A percentile compares a stretch with the other conserved stretches of the same genome.
These are phyloP conservation scores for Cyclopterus lumpus DNA, from an alignment of 2,797 vertebrate genomes.

Conservation along the genomic window DNA sequence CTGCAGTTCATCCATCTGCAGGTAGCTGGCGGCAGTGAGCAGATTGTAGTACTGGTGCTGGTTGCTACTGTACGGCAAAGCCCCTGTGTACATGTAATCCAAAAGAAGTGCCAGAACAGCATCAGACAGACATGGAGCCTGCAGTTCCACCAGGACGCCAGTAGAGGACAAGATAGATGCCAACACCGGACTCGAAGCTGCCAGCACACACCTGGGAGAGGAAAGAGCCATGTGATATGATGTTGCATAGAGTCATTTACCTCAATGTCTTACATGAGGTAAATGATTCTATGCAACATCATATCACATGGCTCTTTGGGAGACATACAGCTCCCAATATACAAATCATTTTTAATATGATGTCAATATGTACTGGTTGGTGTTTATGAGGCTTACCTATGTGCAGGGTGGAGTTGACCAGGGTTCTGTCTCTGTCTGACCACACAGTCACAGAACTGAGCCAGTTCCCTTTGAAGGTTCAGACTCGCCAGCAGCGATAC, in stretches of 20 bases:
- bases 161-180: slow-evolving; percentile 72
- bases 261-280: no score
- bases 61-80: slow-evolving; percentile 49
- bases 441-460: slow-evolving; percentile 81
- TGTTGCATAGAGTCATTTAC: not conserved
- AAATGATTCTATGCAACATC: no score
- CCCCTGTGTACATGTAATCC: slow-evolving; percentile 82
- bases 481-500: slow-evolving; percentile 64
- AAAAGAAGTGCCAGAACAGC: slow-evolving; percentile 70
- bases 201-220: slow-evolving; percentile 74
- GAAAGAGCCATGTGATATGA: not conserved
- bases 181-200: slow-evolving; percentile 82
- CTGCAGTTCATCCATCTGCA: slow-evolving; percentile 80
- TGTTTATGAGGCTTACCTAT: slow-evolving; percentile 65
- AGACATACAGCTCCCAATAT: not conserved
- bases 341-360: not conserved
- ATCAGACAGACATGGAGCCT: slow-evolving; percentile 70
- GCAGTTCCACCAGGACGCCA: slow-evolving; percentile 77
- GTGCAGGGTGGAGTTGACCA: slow-evolving; percentile 73
- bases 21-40: slow-evolving; percentile 72
- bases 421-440: slow-evolving; percentile 62
- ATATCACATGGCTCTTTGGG: no score
- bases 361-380: not conserved
- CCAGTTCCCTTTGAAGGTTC: slow-evolving; percentile 72
- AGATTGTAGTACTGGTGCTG: slow-evolving; percentile 61